A percentile compares a stretch with the other conserved stretches of the same genome.
Evolutionary conservation across 2,113 vertebrate genomes (phyloP).

Genomic region (Psilopogon haemacephalus): DNA sequence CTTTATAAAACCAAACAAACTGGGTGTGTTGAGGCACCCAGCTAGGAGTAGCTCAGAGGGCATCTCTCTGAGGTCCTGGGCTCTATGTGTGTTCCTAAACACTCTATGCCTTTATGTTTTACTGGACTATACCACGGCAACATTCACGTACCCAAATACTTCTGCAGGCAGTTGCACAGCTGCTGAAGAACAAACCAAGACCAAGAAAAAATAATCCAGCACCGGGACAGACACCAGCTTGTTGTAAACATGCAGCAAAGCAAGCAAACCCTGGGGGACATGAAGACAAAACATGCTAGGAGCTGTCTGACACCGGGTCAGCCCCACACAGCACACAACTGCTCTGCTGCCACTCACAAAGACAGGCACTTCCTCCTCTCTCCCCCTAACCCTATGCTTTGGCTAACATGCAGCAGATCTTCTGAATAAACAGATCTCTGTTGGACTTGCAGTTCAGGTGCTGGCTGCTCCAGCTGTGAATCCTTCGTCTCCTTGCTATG

Average conservation of each 20-base stretch:
- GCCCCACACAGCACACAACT: not conserved
- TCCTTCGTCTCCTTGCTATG: constrained; percentile 10
- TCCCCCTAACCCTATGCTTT: not conserved
- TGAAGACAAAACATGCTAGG: not conserved
- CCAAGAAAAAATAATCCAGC: not conserved
- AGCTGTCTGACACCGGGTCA: not conserved
- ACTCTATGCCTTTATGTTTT: not conserved
- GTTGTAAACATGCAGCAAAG: not conserved
- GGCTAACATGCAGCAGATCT: constrained; percentile 54
- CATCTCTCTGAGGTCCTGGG: not conserved
- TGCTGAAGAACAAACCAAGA: not conserved
- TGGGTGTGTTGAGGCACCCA: not conserved
- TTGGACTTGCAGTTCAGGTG: constrained; percentile 45
- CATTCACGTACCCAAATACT: not conserved
- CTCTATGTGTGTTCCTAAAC: not conserved
- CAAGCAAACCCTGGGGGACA: not conserved
- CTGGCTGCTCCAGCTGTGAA: constrained; percentile 49
- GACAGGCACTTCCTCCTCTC: constrained; percentile 32
- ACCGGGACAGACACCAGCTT: not conserved
- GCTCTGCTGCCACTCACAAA: constrained; percentile 12
- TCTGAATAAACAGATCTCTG: constrained; percentile 65
- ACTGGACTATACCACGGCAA: not conserved
- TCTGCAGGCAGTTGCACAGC: not conserved
- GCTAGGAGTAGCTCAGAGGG: not conserved
- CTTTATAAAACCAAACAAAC: not conserved